Evolutionary conservation across 2,113 vertebrate genomes (phyloP).

Genomic region (Phaethornis superciliosus): DNA sequence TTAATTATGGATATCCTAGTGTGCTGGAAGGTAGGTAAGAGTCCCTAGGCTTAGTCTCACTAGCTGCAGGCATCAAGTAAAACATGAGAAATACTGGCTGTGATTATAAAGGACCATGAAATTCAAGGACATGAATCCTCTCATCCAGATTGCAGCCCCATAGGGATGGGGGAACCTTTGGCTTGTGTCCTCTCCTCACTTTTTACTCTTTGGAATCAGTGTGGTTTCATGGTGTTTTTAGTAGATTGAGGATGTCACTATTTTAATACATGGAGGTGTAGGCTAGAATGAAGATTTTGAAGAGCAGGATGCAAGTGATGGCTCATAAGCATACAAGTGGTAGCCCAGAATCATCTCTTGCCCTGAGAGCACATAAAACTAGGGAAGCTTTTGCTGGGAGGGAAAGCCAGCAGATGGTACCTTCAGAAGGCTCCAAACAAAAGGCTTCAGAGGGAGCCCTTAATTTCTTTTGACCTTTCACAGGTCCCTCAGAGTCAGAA

Average conservation of each 20-base stretch:
- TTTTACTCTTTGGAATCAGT: not conserved
- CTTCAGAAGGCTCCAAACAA: not conserved
- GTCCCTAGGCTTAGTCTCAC: not conserved
- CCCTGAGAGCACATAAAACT: rapidly evolving
- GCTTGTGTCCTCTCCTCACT: not conserved
- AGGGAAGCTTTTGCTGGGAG: not conserved
- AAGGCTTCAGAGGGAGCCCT: not conserved
- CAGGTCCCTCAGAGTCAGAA: not conserved
- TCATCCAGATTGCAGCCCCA: not conserved
- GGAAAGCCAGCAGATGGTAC: not conserved
- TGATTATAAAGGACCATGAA: not conserved
- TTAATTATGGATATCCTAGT: not conserved
- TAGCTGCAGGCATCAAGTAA: not conserved
- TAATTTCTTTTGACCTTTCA: not conserved
- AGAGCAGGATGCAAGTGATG: not conserved
- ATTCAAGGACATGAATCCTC: not conserved
- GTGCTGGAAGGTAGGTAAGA: not conserved
- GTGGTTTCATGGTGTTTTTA: not conserved
- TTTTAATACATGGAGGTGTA: not conserved
- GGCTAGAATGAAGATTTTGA: not conserved
- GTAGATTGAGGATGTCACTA: not conserved
- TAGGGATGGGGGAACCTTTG: not conserved
- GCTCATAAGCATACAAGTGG: rapidly evolving
- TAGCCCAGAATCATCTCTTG: not conserved
- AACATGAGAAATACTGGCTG: not conserved